phyloP scores from a whole-genome alignment of 2,888 invertebrate genomes.

The Drosophila paranaensis region DNA sequence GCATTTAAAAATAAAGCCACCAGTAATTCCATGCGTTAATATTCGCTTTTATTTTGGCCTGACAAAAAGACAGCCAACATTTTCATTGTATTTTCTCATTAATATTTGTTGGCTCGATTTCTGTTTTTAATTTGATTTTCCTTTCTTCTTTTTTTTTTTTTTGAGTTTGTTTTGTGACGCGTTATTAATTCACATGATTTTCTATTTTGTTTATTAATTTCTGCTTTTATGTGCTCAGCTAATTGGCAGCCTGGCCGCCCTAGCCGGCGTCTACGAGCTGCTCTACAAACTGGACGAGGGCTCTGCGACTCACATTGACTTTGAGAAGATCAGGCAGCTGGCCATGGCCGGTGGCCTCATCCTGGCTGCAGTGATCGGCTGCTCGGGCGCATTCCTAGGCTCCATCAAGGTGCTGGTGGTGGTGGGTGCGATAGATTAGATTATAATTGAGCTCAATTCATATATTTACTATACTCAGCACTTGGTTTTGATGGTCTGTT shows the following conservation, averaged over 20 bases:
- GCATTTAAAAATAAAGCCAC: constrained; percentile 69
- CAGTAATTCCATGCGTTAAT: constrained; percentile 65
- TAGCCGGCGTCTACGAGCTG: constrained; percentile 72
- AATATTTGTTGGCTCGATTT: constrained; percentile 28
- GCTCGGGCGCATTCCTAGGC: constrained; percentile 75
- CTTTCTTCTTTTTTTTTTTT: neutral
- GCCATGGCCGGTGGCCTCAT: constrained; percentile 63
- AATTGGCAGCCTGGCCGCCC: constrained; percentile 70
- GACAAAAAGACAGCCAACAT: constrained; percentile 24
- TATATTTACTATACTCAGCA: constrained; percentile 50
- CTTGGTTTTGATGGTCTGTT: constrained; percentile 55
- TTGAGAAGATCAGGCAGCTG: constrained; percentile 71
- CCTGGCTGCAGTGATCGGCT: constrained; percentile 74
- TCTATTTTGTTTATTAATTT: constrained; percentile 15
- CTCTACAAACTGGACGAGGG: constrained; percentile 65
- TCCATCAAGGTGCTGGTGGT: constrained; percentile 74
- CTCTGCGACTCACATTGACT: constrained; percentile 56
- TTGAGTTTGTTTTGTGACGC: constrained; percentile 34
- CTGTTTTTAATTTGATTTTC: constrained; percentile 26
- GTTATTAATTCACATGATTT: constrained; percentile 40
- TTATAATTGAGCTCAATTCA: neutral
- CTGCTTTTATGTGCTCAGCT: constrained; percentile 49
- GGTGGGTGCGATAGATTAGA: constrained; percentile 48
- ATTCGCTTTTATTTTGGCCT: constrained; percentile 45
- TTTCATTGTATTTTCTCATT: constrained; percentile 26